phyloP scores from a whole-genome alignment of 2,113 vertebrate genomes.

The Toxotes jaculatrix region DNA sequence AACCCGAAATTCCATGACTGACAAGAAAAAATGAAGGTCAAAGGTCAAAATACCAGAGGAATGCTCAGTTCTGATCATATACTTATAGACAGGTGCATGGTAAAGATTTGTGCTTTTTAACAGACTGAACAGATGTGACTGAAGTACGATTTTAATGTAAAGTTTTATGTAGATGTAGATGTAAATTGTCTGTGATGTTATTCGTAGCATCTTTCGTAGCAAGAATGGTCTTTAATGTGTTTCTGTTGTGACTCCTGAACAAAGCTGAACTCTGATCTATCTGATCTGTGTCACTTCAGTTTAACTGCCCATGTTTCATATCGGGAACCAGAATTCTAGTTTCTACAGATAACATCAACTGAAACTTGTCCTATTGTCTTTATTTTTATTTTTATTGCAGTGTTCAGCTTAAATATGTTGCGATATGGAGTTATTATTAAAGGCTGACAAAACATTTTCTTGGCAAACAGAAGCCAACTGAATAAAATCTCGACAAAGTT shows the following conservation, averaged over 20 bases:
- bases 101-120: not conserved
- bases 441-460: conserved; percentile 4
- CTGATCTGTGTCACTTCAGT: no score
- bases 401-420: conserved; percentile 6
- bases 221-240: no score
- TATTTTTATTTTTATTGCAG: not conserved
- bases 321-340: not conserved
- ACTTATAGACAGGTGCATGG: not conserved
- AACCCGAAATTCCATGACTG: not conserved
- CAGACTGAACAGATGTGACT: not conserved
- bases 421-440: not conserved
- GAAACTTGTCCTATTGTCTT: not conserved
- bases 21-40: not conserved
- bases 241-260: no score
- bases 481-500: conserved; percentile 16
- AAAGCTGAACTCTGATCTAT: no score
- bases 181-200: no score
- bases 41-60: not conserved
- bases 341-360: not conserved
- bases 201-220: not conserved
- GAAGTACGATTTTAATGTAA: no score
- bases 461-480: conserved; percentile 23
- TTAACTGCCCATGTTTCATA: no score
- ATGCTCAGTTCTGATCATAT: not conserved
- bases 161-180: no score